Percentiles rank a stretch among this genome's conserved stretches.
Evolutionary conservation across 1,140 invertebrate genomes (phyloP).

Genomic region (Neodiprion lecontei): DNA sequence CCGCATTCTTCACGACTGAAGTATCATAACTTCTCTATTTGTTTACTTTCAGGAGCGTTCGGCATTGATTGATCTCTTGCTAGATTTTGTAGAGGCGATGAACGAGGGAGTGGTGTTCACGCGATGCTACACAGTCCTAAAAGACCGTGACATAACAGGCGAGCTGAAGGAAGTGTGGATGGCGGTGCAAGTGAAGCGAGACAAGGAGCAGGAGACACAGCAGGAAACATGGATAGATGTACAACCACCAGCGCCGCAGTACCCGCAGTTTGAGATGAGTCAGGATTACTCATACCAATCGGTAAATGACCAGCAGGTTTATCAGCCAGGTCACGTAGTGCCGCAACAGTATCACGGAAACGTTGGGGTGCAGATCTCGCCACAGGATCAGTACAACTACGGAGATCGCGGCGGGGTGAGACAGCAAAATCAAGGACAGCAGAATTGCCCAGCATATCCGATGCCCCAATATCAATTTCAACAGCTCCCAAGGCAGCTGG

Average conservation of each 20-base stretch:
- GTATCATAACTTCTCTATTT: background rate
- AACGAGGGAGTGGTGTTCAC: constrained; percentile 68
- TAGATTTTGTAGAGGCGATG: constrained; percentile 76
- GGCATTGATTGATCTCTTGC: constrained; percentile 69
- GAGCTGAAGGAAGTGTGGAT: constrained; percentile 78
- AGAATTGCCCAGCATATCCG: constrained; percentile 44
- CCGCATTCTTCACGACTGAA: too few relatives aligned
- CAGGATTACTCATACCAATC: constrained; percentile 12
- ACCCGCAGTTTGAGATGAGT: constrained; percentile 35
- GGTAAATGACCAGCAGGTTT: constrained; percentile 42
- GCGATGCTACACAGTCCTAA: constrained; percentile 68
- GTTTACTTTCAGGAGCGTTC: constrained; percentile 62
- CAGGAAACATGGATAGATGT: constrained; percentile 50
- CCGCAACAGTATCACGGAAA: constrained; percentile 33
- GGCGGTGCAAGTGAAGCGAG: constrained; percentile 70
- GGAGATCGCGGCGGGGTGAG: constrained; percentile 34
- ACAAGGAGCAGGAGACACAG: constrained; percentile 62
- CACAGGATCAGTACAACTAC: constrained; percentile 33
- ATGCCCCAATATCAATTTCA: constrained; percentile 46
- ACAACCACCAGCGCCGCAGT: constrained; percentile 44
- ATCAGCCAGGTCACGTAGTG: constrained; percentile 31
- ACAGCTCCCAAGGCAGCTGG: constrained; percentile 42
- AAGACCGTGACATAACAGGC: constrained; percentile 73
- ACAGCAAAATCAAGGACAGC: constrained; percentile 31
- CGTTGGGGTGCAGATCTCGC: constrained; percentile 19